Evolutionary conservation across 2,113 vertebrate species (phyloP), one percentile per base, ranked within the genome.

Genomic region (Gnathonemus echidnorhynchus): DNA sequence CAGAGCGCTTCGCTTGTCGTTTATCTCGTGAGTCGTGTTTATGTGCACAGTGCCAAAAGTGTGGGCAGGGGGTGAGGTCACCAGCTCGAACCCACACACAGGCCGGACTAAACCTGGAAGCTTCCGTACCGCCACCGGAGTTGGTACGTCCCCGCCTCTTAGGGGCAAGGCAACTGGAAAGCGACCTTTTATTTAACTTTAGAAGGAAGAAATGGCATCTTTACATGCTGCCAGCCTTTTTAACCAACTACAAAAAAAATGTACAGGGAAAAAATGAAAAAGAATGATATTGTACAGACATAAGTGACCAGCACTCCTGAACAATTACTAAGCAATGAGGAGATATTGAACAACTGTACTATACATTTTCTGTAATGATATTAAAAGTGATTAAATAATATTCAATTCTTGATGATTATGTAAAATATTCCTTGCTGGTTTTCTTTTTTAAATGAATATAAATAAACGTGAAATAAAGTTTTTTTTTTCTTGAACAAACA

Each of bases 341-440:
- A 97, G 95, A 97, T 96, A 97, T 97, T 98, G 96, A 98, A 98
- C 96, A 97, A 97, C 95, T 99, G 98, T 99, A 99, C 97, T 97
- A 98, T 99, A 98, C 96, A 96, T 98, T 99, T 99, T 98, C 98
- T 99, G 98, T 99, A 98, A 99, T 97, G 96, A 98, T 97, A 98
- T 95, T 97, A 96, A 98, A 98, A 97, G 97, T 97, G 96, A 98
- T 96, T 96, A 97, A 97, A 97, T 97, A 98, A 98, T 39, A 96
- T 95, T 95, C 95, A 97, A 99, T 96, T 97, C 97, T 97, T 97
- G 97, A 97, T 97, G 97, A 99, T 99, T 99, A 98, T 98, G 96
- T 98, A 98, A 97, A 97, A 88, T 87, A 90, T 88, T 91, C 90
- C 80, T 90, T 88, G 42, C 91, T 89, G 84, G 58, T 90, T 91